phyloP scores from a whole-genome alignment of 1,140 invertebrate species.

The Drosophila ogumai region DNA sequence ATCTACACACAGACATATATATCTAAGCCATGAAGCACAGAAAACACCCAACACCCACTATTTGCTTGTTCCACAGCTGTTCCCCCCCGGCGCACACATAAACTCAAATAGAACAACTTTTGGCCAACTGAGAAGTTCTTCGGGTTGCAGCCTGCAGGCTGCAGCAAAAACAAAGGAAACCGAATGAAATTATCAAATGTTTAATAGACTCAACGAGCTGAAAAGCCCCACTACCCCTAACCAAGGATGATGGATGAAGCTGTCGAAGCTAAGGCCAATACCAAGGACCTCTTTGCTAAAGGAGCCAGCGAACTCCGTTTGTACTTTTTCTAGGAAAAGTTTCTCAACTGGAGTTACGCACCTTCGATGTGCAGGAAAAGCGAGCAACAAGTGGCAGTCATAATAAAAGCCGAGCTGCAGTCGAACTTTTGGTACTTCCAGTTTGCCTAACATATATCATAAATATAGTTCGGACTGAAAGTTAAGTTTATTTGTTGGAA shows the following conservation, averaged over 20 bases:
- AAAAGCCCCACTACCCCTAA: background rate
- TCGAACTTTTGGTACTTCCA: constrained; percentile 4
- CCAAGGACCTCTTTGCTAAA: constrained; percentile 13
- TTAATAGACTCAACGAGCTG: constrained; percentile 69
- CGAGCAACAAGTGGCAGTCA: constrained; percentile 37
- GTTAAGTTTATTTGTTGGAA: background rate
- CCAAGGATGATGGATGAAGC: constrained; percentile 67
- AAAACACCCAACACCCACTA: constrained; percentile 25
- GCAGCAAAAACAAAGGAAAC: constrained; percentile 42
- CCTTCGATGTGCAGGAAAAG: constrained; percentile 1
- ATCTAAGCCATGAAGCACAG: constrained; percentile 11
- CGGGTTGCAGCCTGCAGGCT: constrained; percentile 13
- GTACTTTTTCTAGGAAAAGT: constrained; percentile 24
- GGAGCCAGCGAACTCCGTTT: constrained; percentile 9
- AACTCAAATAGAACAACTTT: constrained; percentile 78
- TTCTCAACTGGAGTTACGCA: constrained; percentile 37
- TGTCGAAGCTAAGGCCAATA: constrained; percentile 12
- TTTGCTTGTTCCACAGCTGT: constrained; percentile 51
- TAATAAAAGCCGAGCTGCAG: constrained; percentile 20
- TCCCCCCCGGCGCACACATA: constrained; percentile 46
- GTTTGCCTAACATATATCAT: constrained; percentile 8
- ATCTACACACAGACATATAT: background rate
- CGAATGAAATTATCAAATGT: constrained; percentile 80
- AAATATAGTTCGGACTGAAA: background rate
- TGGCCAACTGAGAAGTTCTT: constrained; percentile 21